Conservation (phyloP, 1,140 invertebrate genomes). For the Drosophila kepulauana region DNA sequence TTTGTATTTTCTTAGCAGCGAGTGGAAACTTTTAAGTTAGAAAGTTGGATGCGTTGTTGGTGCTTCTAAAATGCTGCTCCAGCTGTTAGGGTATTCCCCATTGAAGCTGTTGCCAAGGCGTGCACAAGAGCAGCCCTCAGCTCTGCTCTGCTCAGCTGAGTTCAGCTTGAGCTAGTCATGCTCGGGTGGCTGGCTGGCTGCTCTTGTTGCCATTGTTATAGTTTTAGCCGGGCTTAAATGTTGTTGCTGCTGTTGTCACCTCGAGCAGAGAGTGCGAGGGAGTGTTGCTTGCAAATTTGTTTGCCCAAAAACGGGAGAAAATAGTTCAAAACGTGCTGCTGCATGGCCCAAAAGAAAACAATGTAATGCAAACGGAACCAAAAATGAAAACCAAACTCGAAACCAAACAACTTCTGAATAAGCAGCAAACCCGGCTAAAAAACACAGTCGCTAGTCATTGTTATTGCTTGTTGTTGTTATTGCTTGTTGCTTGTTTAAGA, state of each 20-base stretch:
- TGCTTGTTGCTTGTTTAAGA: slow-evolving; percentile 54
- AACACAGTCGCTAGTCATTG: slow-evolving; percentile 22
- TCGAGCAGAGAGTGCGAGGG: slow-evolving; percentile 1
- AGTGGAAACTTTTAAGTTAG: background rate
- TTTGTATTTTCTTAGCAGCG: background rate
- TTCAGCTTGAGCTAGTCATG: slow-evolving; percentile 25
- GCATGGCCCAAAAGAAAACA: slow-evolving; percentile 55
- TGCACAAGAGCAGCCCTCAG: slow-evolving; percentile 44
- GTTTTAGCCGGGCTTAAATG: slow-evolving; percentile 42
- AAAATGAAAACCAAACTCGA: slow-evolving; percentile 2
- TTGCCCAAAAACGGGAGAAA: slow-evolving; percentile 42
- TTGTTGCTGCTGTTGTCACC: slow-evolving; percentile 33
- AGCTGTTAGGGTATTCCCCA: slow-evolving; percentile 26
- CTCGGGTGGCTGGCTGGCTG: slow-evolving; percentile 22
- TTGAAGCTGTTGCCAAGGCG: slow-evolving; percentile 24
- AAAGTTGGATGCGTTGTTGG: background rate
- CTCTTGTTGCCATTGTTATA: slow-evolving; percentile 25
- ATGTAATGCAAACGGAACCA: slow-evolving; percentile 33
- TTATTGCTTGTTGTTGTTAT: slow-evolving; percentile 17
- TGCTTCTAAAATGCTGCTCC: background rate
- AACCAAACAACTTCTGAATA: slow-evolving; percentile 41
- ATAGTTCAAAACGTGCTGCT: slow-evolving; percentile 69
- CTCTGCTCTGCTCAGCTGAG: background rate
- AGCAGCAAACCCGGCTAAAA: slow-evolving; percentile 33
- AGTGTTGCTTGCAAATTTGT: slow-evolving; percentile 48